Evolutionary conservation across 2,888 invertebrate genomes (phyloP), one percentile per base, ranked within the genome.

Genomic region (Hipparchia sbordonii): DNA sequence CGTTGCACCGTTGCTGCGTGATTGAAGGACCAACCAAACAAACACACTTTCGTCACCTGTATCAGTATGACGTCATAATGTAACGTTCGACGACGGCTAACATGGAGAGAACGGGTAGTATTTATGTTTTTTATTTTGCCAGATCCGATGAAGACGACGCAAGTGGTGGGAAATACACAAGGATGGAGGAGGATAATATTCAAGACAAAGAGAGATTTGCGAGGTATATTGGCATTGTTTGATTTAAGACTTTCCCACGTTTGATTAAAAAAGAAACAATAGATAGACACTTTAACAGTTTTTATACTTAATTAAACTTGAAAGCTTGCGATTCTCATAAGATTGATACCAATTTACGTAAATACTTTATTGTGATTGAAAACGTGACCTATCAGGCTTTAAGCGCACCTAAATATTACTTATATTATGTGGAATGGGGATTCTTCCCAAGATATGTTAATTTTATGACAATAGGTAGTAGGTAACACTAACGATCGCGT

Each of bases 161-260:
- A 90, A 96, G 96, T 92, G 96, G 96, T 82, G 96, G 95, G 85
- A 97, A 97, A 95, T 97, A 96, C 90, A 95, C 96, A 89, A 96
- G 97, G 95, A 97, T 98, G 97, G 98, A 98, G 92, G 98, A 98
- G 94, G 97, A 98, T 87, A 97, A 96, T 91, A 96, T 98, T 92
- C 98, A 98, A 95, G 99, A 99, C 91, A 99, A 99, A 94, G 99
- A 99, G 92, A 96, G 98, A 86, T 99, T 98, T 95, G 98, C 98
- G 82, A 98, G 98, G 98, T 92, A 85, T 6, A 23, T 68, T n/a
- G 12, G 59, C 6, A 52, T 60, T 54, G 33, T 57, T 63, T 67
- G 12, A 54, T 45, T 45, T 13, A 33, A n/a, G 48, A 60, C 72
- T 67, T 74, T 68, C 69, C 60, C 70, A 70, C 59, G n/a, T 57